These are phyloP conservation scores for Lamellibrachia columna DNA, from an alignment of 2,888 invertebrate genomes.

Conservation along the genomic window DNA sequence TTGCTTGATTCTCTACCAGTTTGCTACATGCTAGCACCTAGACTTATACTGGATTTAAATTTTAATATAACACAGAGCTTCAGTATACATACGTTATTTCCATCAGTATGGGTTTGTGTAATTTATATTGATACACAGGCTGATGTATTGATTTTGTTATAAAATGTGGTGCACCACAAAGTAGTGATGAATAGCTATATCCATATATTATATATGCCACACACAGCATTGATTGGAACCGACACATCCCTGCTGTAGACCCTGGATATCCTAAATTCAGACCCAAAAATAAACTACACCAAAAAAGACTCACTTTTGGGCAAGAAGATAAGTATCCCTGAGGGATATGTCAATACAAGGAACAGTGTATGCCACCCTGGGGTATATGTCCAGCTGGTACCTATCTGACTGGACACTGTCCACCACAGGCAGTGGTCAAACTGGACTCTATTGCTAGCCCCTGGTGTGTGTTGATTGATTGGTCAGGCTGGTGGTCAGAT, in stretches of 20 bases:
- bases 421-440: not conserved
- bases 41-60: no score
- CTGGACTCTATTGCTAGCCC: not conserved
- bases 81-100: no score
- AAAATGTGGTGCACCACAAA: no score
- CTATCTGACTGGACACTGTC: not conserved
- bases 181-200: no score
- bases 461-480: constrained; percentile 12
- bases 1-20: no score
- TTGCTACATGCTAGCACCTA: no score
- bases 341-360: not conserved
- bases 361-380: not conserved
- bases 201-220: no score
- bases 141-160: no score
- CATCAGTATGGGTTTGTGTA: no score
- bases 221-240: no score
- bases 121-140: no score
- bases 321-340: not conserved
- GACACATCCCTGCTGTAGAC: not conserved
- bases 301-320: not conserved
- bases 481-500: not conserved
- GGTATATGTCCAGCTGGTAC: not conserved
- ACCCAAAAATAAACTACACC: not conserved
- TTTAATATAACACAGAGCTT: no score
- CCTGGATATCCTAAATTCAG: not conserved